A percentile compares a stretch with the other conserved stretches of the same genome.
phyloP scores from a whole-genome alignment of 2,797 vertebrate genomes.

The Valencia hispanica region DNA sequence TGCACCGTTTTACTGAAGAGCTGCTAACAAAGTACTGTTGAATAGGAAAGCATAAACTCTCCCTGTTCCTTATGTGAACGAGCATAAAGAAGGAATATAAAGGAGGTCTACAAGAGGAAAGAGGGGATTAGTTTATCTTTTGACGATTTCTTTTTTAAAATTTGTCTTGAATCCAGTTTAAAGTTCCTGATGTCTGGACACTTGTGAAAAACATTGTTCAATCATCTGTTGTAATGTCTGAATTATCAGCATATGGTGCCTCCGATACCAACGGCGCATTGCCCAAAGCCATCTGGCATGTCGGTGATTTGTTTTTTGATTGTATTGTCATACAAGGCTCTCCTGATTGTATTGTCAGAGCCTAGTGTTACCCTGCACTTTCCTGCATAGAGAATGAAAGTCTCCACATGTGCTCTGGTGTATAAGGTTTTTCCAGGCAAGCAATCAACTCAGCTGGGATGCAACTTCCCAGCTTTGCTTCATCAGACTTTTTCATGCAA shows the following conservation, averaged over 20 bases:
- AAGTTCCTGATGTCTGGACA: not conserved
- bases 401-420: not conserved
- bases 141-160: not conserved
- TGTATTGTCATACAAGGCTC: slow-evolving; percentile 8
- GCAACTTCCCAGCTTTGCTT: not conserved
- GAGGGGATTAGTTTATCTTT: not conserved
- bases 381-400: not conserved
- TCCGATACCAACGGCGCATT: slow-evolving; percentile 2
- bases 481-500: not conserved
- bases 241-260: slow-evolving; percentile 3
- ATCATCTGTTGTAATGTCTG: slow-evolving; percentile 3
- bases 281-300: slow-evolving; percentile 11
- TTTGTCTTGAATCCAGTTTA: not conserved
- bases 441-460: not conserved
- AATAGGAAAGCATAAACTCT: not conserved
- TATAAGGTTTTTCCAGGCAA: not conserved
- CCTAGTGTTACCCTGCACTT: slow-evolving; percentile 1
- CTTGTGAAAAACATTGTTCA: not conserved
- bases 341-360: slow-evolving; percentile 11
- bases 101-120: not conserved
- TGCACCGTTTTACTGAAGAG: not conserved
- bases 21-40: not conserved
- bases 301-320: slow-evolving; percentile 5
- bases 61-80: not conserved
- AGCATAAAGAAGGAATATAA: not conserved